These are phyloP conservation scores for Moxostoma hubbsi DNA, from an alignment of 2,797 vertebrate genomes.

Conservation along the genomic window DNA sequence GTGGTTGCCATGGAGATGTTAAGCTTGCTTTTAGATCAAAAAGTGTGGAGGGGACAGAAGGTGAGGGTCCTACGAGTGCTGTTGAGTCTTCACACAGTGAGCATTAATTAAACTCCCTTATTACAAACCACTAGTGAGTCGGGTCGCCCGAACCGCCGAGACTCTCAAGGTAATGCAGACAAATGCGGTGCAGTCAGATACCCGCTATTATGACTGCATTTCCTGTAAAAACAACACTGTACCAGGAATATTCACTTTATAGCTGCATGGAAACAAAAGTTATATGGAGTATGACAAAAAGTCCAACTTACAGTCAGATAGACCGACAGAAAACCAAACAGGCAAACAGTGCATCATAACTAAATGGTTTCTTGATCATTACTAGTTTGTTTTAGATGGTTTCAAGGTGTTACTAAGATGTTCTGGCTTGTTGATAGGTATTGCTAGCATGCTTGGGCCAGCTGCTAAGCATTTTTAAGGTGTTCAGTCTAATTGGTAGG, in stretches of 20 bases:
- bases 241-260: constrained; percentile 7
- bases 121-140: constrained; percentile 49
- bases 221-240: constrained; percentile 12
- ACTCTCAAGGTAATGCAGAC: constrained; percentile 52
- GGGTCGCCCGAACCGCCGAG: constrained; percentile 19
- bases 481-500: too few species aligned
- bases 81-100: constrained; percentile 46
- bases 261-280: not conserved
- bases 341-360: too few species aligned
- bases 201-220: constrained; percentile 43
- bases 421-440: too few species aligned
- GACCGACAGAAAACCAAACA: too few species aligned
- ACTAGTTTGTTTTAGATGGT: too few species aligned
- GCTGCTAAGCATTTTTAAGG: too few species aligned
- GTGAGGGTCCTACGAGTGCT: constrained; percentile 43
- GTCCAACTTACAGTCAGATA: too few species aligned
- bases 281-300: too few species aligned
- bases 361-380: too few species aligned
- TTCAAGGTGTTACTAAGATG: too few species aligned
- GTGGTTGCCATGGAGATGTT: constrained; percentile 49
- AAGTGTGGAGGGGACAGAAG: constrained; percentile 46
- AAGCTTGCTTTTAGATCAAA: constrained; percentile 47
- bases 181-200: constrained; percentile 60
- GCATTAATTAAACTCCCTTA: constrained; percentile 59
- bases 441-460: too few species aligned